A percentile compares a stretch with the other conserved stretches of the same genome.
phyloP scores from a whole-genome alignment of 2,888 invertebrate genomes.

The Flabesymbios commensalis region DNA sequence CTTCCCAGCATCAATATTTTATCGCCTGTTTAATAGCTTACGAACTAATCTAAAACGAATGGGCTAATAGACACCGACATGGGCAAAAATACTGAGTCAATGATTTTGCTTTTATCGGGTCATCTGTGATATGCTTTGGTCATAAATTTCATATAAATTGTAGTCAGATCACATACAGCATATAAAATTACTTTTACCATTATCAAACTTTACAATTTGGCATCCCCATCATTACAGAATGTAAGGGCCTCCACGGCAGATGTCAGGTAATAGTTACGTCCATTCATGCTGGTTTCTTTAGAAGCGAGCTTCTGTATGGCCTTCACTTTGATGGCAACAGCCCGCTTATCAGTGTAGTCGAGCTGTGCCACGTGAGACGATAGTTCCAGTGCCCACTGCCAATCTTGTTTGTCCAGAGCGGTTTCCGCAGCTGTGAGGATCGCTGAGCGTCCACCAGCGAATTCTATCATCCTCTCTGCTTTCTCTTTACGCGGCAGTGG shows the following conservation, averaged over 20 bases:
- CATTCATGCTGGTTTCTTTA: slow-evolving; percentile 42
- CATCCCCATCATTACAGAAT: too few relatives aligned
- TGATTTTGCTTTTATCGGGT: too few relatives aligned
- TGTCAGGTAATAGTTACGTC: slow-evolving; percentile 48
- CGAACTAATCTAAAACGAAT: too few relatives aligned
- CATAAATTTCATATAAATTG: too few relatives aligned
- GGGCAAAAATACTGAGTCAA: too few relatives aligned
- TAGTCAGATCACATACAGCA: too few relatives aligned
- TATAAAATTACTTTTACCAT: too few relatives aligned
- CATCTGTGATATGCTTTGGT: too few relatives aligned
- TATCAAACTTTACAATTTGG: too few relatives aligned
- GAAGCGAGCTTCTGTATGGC: slow-evolving; percentile 21
- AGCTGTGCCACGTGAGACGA: slow-evolving; percentile 33
- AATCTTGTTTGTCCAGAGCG: slow-evolving; percentile 39
- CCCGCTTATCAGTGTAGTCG: slow-evolving; percentile 2
- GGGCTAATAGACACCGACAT: too few relatives aligned
- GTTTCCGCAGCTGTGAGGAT: slow-evolving; percentile 24
- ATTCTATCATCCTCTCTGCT: slow-evolving; percentile 40
- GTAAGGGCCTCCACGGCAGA: slow-evolving; percentile 30
- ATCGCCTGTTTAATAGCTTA: too few relatives aligned
- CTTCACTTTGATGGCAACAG: slow-evolving; percentile 10
- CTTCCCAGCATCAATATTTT: too few relatives aligned
- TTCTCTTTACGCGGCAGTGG: slow-evolving; percentile 27
- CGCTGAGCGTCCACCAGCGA: slow-evolving; percentile 26
- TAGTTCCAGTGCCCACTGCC: slow-evolving; percentile 48